These are phyloP conservation scores for Danaus plexippus DNA, from an alignment of 1,140 invertebrate species.

Conservation along the genomic window DNA sequence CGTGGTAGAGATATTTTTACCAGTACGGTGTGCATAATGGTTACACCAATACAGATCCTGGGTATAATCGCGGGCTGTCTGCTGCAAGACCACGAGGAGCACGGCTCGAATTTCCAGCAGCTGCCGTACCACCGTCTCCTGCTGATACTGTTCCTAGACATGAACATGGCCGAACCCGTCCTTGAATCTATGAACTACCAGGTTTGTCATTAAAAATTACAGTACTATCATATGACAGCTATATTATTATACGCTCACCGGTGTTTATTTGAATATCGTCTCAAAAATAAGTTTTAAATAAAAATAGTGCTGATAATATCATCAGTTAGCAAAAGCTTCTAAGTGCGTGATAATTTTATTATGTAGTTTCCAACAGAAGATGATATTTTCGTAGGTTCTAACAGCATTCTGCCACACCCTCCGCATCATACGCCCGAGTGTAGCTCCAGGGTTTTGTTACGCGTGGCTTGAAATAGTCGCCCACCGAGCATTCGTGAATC, in stretches of 20 bases:
- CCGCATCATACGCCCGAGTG: conserved; percentile 92
- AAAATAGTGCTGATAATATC: too few species aligned
- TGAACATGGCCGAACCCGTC: conserved; percentile 93
- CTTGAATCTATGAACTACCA: conserved; percentile 94
- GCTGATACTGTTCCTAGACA: conserved; percentile 96
- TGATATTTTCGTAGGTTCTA: conserved; percentile 73
- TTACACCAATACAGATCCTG: conserved; percentile 73
- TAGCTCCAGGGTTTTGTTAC: conserved; percentile 97
- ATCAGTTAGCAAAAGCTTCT: too few species aligned
- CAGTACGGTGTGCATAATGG: too few species aligned
- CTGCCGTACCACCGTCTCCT: conserved; percentile 98
- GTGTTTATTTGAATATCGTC: too few species aligned
- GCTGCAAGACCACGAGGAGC: conserved; percentile 94
- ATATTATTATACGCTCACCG: too few species aligned
- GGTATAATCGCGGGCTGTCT: conserved; percentile 96
- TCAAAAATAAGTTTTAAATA: too few species aligned
- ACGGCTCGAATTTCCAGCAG: conserved; percentile 93
- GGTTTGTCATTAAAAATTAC: conserved; percentile 23
- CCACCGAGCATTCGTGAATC: conserved; percentile 95
- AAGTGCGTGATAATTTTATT: background rate
- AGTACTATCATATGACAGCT: background rate
- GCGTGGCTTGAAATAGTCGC: conserved; percentile 98
- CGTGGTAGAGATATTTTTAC: too few species aligned
- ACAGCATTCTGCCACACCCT: conserved; percentile 93
- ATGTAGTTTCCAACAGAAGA: background rate